These are phyloP conservation scores for Temnothorax longispinosus DNA, from an alignment of 1,140 invertebrate species.

Conservation along the genomic window DNA sequence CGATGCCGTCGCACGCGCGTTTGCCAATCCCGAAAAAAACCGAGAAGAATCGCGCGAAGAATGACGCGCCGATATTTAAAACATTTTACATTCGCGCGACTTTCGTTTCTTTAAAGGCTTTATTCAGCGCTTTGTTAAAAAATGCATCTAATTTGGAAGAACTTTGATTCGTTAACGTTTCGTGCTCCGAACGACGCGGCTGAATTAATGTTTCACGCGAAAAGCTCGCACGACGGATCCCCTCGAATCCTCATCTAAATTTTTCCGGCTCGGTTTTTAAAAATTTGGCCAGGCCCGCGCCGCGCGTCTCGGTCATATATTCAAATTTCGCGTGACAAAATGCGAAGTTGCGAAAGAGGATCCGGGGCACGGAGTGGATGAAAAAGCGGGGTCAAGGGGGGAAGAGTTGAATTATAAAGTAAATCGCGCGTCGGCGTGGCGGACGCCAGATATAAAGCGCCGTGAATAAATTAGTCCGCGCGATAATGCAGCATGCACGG, in stretches of 20 bases:
- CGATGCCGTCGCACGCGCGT: background rate
- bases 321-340: constrained; percentile 21
- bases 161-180: background rate
- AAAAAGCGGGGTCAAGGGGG: background rate
- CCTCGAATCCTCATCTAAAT: background rate
- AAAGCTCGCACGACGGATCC: background rate
- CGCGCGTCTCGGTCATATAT: background rate
- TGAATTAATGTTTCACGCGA: background rate
- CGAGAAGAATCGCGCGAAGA: background rate
- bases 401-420: constrained; percentile 28
- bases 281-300: background rate
- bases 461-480: constrained; percentile 50
- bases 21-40: background rate
- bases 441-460: constrained; percentile 33
- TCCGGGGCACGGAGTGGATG: background rate
- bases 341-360: constrained; percentile 28
- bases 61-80: background rate
- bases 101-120: background rate
- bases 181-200: too few relatives aligned
- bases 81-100: background rate
- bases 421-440: constrained; percentile 40
- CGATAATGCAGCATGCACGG: constrained; percentile 7
- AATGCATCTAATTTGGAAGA: background rate
- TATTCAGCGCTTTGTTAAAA: background rate
- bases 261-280: background rate